These are phyloP conservation scores for Calypte anna DNA, from an alignment of 2,113 vertebrate species.

Conservation along the genomic window DNA sequence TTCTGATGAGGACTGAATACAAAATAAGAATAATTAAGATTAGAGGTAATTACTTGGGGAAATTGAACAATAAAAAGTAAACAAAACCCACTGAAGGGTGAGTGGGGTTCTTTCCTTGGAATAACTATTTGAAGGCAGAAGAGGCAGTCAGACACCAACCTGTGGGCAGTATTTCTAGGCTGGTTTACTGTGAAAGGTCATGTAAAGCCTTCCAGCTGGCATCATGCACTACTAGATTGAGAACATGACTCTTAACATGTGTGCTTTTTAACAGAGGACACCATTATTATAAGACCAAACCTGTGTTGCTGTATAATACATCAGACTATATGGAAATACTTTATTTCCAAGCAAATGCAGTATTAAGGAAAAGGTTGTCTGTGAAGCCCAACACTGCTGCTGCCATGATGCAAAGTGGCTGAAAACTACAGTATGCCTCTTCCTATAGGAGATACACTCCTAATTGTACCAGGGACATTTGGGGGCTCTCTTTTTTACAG, in stretches of 20 bases:
- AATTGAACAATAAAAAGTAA: background rate
- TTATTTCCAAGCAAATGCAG: background rate
- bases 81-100: rapidly evolving
- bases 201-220: background rate
- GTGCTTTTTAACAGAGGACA: background rate
- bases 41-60: background rate
- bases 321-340: background rate
- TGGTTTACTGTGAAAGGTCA: background rate
- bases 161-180: background rate
- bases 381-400: background rate
- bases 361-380: background rate
- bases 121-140: background rate
- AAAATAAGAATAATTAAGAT: background rate
- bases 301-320: background rate
- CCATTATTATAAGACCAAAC: background rate
- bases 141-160: background rate
- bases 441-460: background rate
- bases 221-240: background rate
- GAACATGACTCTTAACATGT: background rate
- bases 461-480: background rate
- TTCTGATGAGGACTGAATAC: background rate
- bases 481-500: background rate
- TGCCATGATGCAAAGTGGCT: background rate
- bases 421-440: background rate
- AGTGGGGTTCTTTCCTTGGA: background rate